Evolutionary conservation across 2,888 invertebrate genomes (phyloP).

Genomic region (Epiblema foenella): DNA sequence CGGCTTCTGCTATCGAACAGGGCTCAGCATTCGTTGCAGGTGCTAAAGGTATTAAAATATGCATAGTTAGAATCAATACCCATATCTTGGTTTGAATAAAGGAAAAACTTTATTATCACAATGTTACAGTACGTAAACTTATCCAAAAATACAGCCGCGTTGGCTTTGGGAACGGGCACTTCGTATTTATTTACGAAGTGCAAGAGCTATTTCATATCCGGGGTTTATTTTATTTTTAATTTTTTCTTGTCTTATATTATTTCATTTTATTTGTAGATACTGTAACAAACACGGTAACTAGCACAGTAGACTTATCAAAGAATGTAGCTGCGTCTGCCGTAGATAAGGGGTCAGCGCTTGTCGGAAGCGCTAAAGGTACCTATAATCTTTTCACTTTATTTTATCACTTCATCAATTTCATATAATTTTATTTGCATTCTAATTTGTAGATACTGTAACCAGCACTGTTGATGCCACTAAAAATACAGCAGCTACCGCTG

Average conservation of each 20-base stretch:
- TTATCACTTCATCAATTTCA: not conserved
- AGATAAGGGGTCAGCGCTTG: slow-evolving; percentile 59
- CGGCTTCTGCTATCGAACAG: slow-evolving; percentile 56
- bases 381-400: not conserved
- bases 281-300: slow-evolving; percentile 62
- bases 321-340: slow-evolving; percentile 60
- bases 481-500: slow-evolving; percentile 59
- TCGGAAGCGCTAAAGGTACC: slow-evolving; percentile 61
- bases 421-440: not conserved
- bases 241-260: slow-evolving; percentile 30
- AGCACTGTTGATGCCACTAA: slow-evolving; percentile 67
- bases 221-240: not conserved
- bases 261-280: slow-evolving; percentile 58
- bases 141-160: slow-evolving; percentile 17
- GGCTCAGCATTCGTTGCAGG: slow-evolving; percentile 57
- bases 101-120: not conserved
- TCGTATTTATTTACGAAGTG: slow-evolving; percentile 10
- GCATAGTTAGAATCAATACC: too few relatives aligned
- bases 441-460: slow-evolving; percentile 62
- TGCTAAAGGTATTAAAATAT: slow-evolving; percentile 57
- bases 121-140: slow-evolving; percentile 8
- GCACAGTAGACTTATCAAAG: slow-evolving; percentile 65
- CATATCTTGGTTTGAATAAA: too few relatives aligned
- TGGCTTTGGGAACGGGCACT: slow-evolving; percentile 10
- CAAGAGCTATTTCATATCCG: slow-evolving; percentile 41